Base-by-base conservation (phyloP, 2,113 vertebrate species). In the Lepisosteus oculatus region DNA sequence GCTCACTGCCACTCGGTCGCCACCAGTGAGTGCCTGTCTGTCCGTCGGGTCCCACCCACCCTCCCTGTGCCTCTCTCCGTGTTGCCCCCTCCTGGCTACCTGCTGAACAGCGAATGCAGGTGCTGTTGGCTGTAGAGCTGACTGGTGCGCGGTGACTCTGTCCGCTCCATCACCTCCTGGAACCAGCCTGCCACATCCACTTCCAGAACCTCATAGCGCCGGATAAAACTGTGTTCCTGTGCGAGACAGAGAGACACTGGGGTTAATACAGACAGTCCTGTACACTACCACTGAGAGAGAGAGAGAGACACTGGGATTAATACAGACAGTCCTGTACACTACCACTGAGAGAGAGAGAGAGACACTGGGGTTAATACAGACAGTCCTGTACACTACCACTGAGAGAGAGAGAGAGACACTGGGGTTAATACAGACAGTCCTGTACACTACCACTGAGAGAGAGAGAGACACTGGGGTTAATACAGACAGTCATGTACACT, bases 111-210 rank as follows among this genome's bases (percentile, higher is more conserved):
- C 11, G 96, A 97, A 77, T 96, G 95, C 76, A 96, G 93, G 83
- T 96, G 95, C 84, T 94, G 94, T 61, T 96, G 95, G 90, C 90
- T 94, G 85, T 94, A 94, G 87, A 90, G 94, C 78, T 93, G 91
- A 71, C 93, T 96, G 70, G 92, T 95, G 80, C 96, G 92, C 0
- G 96, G 97, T 0, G 96, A 97, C 87, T 98, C 96, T 1, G 97
- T 98, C 81, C 89, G 89, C 73, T 96, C 96, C 96, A 98, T 98
- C 82, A 98, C 93, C 0, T 93, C 90, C 90, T 97, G 95, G 85
- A 98, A 98, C 97, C 97, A 98, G 59, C 95, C 93, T 0, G 95
- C 96, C 79, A 98, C 97, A 1, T 98, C 97, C 78, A 98, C 95
- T 45, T 96, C 95, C 71, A 94, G 85, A 70, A 92, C 95, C 89